A percentile compares a stretch with the other conserved stretches of the same genome.
Evolutionary conservation across 2,797 vertebrate species (phyloP).

Genomic region (Somateria mollissima): DNA sequence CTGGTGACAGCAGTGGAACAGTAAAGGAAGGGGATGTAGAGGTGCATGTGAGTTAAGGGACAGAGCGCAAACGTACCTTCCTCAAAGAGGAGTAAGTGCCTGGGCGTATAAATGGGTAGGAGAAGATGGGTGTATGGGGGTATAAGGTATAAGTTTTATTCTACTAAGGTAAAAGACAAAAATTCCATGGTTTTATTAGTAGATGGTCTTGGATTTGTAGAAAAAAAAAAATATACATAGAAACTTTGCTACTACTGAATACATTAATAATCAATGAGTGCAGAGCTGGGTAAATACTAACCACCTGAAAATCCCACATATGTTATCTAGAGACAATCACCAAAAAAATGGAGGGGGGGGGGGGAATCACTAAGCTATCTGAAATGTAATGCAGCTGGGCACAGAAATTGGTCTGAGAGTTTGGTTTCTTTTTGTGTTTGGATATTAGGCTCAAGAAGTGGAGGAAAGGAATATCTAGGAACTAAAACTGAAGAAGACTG

Average conservation of each 20-base stretch:
- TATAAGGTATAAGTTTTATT: not conserved
- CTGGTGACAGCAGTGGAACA: not conserved
- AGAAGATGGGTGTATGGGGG: not conserved
- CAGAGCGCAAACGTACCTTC: not conserved
- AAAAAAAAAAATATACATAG: not conserved
- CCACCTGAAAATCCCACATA: not conserved
- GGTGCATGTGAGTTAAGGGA: not conserved
- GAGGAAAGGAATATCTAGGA: not conserved
- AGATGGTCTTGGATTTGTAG: not conserved
- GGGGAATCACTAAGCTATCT: not conserved
- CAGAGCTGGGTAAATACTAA: not conserved
- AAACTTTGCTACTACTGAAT: not conserved
- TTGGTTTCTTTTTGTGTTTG: not conserved
- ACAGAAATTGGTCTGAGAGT: not conserved
- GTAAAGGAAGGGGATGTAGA: not conserved
- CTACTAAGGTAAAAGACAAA: not conserved
- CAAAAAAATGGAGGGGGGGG: not conserved
- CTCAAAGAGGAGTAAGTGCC: not conserved
- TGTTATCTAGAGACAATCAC: not conserved
- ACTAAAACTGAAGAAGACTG: not conserved
- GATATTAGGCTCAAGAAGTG: not conserved
- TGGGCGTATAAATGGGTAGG: not conserved
- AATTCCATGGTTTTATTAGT: not conserved
- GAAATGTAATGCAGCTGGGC: not conserved
- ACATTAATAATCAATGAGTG: not conserved